Evolutionary conservation across 2,113 vertebrate genomes (phyloP), one percentile per base, ranked within the genome.

Genomic region (Mobula hypostoma): DNA sequence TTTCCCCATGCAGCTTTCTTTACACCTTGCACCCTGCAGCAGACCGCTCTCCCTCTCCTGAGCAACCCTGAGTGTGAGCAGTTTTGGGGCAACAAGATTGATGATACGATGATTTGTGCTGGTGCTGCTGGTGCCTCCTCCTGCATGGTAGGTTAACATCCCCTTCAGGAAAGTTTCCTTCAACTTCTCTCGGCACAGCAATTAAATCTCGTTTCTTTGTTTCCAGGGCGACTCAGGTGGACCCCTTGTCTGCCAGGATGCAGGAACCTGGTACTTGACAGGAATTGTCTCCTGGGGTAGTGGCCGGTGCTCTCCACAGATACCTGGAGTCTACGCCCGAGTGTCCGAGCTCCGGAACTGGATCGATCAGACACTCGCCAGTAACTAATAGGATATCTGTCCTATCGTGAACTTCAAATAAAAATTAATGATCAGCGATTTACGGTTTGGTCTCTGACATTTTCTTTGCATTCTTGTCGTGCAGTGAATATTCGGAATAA

Each of bases 31-130:
- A 36, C 19, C 12, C 95, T 97, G 83, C 97, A 97, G 95, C 96
- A 97, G 95, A 95, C 95, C 0, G 77, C 96, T 5, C 95, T 97
- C 32, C 96, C 96, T 2, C 95, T 97, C 83, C 88, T 97, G 94
- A 96, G 96, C 94, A 96, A 95, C 0, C 19, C 95, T 0, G 56
- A 94, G 72, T 97, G 96, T 36, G 96, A 63, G 61, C 48, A 0
- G 1, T 94, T 95, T 95, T 97, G 96, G 96, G 96, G 95, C 72
- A 95, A 96, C 95, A 96, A 95, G 87, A 96, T 96, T 95, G 95
- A 95, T 2, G 95, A 95, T 0, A 93, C 95, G 36, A 97, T 97
- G 95, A 95, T 97, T 95, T 96, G 96, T 0, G 94, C 96, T 0
- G 96, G 96, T 61, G 96, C 91, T 78, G 95, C 32, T 0, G 96